Evolutionary conservation across 1,140 invertebrate species (phyloP), one percentile per base, ranked within the genome.

Genomic region (Kradibia gibbosae): DNA sequence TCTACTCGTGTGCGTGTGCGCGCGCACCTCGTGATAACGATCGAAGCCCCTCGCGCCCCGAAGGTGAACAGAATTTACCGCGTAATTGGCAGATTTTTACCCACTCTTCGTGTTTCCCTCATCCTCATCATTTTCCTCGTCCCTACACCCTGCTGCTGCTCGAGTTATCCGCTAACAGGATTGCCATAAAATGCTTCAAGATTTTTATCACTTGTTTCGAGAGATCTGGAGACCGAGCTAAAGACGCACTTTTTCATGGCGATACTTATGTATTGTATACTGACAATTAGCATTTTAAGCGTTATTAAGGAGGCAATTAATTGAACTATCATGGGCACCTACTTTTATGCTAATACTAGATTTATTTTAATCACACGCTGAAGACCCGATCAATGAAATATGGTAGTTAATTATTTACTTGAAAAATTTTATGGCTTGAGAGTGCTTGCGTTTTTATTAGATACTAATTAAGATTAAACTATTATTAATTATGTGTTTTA

Each of bases 51-150:
- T 53, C 34, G 34, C 25, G 11, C 39, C 1, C 31, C 34, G 28
- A 62, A 70, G 48, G 25, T 25, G 73, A 81, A 78, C 65, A 78
- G 73, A 78, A 82, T 82, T 78, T 73, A 77, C 53, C 75, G 48
- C 67, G 67, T 82, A 82, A 82, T 82, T 82, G 80, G 80, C 75
- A 53, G 65, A 36, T 62, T 73, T 60, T 76, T 67, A 39, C n/a
- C 36, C 31, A 39, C 36, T 57, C 70, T 15, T 67, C 15, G 65
- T 17, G 36, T 13, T 50, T 42, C 31, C 2, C 13, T 17, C 0
- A 0, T 70, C 57, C 75, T 65, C 39, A 1, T 13, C 11, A 1
- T 7, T 45, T 28, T 20, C 10, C 28, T 28, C 67, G 45, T 31
- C 36, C 67, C 25, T n/a, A n/a, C n/a, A n/a, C n/a, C 36, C 39